These are phyloP conservation scores for Diorhabda elongata DNA, from an alignment of 1,140 invertebrate genomes.

Conservation along the genomic window DNA sequence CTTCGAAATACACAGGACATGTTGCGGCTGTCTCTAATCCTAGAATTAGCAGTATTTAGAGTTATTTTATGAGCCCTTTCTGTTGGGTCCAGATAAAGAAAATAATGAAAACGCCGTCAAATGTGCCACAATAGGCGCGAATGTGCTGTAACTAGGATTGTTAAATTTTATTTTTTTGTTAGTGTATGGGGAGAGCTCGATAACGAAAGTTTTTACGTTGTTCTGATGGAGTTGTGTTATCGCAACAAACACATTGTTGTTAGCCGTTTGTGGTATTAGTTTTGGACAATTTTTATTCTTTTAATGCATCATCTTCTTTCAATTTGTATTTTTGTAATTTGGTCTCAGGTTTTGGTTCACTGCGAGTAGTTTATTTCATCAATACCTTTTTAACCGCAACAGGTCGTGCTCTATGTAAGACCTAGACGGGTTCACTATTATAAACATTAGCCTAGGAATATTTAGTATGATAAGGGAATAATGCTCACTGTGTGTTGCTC, in stretches of 20 bases:
- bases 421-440: too few species aligned
- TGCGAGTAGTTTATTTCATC: too few species aligned
- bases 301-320: too few species aligned
- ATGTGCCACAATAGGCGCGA: slow-evolving; percentile 4
- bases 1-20: not conserved
- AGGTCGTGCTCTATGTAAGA: too few species aligned
- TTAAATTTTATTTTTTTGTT: not conserved
- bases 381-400: too few species aligned
- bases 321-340: too few species aligned
- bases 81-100: slow-evolving; percentile 4
- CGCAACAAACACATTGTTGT: not conserved
- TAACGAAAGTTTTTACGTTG: not conserved
- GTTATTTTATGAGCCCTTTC: slow-evolving; percentile 9
- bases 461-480: too few species aligned
- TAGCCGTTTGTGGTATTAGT: not conserved
- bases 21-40: slow-evolving; percentile 11
- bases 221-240: not conserved
- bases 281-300: too few species aligned
- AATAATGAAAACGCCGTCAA: slow-evolving; percentile 13
- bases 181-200: not conserved
- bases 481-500: too few species aligned
- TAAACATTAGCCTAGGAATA: too few species aligned
- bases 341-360: too few species aligned
- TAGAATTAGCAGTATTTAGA: slow-evolving; percentile 10
- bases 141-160: not conserved